These are phyloP conservation scores for Dendrolimus kikuchii DNA, from an alignment of 1,140 invertebrate genomes.

Conservation along the genomic window DNA sequence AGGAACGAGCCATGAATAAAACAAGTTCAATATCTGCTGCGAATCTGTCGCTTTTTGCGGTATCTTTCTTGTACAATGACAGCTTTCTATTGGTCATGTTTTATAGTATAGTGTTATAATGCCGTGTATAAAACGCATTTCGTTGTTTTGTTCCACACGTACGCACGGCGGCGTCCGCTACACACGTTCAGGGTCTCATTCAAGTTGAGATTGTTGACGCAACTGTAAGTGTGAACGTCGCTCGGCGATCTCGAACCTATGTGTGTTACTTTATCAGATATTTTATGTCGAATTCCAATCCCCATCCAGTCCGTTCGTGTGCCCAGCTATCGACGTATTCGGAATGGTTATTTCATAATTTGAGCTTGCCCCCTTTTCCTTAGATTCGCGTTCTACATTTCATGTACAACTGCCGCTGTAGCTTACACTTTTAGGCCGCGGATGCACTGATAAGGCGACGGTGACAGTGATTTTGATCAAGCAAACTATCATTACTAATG, in stretches of 20 bases:
- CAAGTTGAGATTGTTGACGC: constrained; percentile 66
- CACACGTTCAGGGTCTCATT: constrained; percentile 59
- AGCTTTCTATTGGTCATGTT: background rate
- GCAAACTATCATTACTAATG: too few species aligned
- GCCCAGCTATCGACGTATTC: constrained; percentile 48
- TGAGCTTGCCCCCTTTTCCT: constrained; percentile 20
- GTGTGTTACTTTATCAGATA: constrained; percentile 59
- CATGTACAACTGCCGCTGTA: constrained; percentile 7
- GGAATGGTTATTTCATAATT: constrained; percentile 39
- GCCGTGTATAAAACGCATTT: constrained; percentile 42
- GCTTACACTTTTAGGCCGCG: background rate
- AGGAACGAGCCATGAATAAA: background rate
- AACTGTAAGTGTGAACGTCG: constrained; percentile 62
- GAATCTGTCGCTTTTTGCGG: constrained; percentile 25
- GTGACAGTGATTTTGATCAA: too few species aligned
- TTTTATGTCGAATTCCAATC: constrained; percentile 41
- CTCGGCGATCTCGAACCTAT: constrained; percentile 47
- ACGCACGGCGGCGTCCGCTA: constrained; percentile 50
- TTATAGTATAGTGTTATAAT: constrained; percentile 12
- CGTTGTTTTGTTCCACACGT: constrained; percentile 67
- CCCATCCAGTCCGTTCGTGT: constrained; percentile 49
- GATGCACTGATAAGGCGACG: too few species aligned
- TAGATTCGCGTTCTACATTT: constrained; percentile 13
- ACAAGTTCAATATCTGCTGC: constrained; percentile 23
- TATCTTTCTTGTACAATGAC: constrained; percentile 5